Evolutionary conservation across 1,140 invertebrate species (phyloP).

Genomic region (Macrobrachium rosenbergii): DNA sequence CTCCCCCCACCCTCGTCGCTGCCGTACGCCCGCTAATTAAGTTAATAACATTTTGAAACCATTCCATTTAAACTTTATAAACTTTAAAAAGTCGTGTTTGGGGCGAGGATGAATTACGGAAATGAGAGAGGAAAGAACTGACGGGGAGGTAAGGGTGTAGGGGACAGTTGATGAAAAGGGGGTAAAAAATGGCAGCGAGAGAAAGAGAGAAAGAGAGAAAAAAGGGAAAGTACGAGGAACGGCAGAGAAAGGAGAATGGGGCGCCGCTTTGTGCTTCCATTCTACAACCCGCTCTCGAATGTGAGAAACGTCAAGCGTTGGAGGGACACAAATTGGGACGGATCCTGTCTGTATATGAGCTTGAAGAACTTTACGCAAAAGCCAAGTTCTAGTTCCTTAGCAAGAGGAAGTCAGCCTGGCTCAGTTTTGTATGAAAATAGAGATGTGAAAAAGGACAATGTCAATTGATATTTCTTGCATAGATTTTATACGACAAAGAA

Average conservation of each 20-base stretch:
- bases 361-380: too few relatives aligned
- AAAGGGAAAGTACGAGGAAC: not conserved
- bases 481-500: too few relatives aligned
- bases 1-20: not conserved
- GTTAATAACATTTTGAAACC: conserved; percentile 61
- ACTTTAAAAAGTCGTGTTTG: conserved; percentile 45
- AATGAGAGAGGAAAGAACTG: not conserved
- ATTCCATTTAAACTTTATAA: conserved; percentile 62
- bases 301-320: too few relatives aligned
- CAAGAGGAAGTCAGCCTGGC: too few relatives aligned
- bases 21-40: conserved; percentile 43
- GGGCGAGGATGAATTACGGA: not conserved
- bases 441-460: too few relatives aligned
- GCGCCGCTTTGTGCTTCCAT: too few relatives aligned
- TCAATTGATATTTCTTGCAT: too few relatives aligned
- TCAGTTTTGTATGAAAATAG: too few relatives aligned
- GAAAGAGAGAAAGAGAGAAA: not conserved
- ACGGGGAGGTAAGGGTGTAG: not conserved
- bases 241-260: not conserved
- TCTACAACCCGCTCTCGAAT: too few relatives aligned
- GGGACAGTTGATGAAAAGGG: not conserved
- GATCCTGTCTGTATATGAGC: too few relatives aligned
- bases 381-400: too few relatives aligned
- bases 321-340: too few relatives aligned
- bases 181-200: not conserved